Conservation (phyloP, 2,888 invertebrate genomes). For the Ashinkailepas kermadecensis region DNA sequence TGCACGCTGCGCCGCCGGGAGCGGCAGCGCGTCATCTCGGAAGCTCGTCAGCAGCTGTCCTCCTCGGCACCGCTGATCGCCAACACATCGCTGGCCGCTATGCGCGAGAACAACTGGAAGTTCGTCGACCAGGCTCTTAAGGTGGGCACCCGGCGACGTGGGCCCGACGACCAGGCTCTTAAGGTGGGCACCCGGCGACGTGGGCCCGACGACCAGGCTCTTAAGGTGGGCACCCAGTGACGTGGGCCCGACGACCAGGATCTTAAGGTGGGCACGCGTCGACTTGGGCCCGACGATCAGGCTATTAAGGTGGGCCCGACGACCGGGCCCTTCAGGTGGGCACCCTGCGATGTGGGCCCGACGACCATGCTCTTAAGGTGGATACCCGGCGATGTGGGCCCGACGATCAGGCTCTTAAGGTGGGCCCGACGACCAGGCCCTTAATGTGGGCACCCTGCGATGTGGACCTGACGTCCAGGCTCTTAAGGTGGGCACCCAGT, state of each 20-base stretch:
- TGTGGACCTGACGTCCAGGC: too few species aligned
- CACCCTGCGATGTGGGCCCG: too few species aligned
- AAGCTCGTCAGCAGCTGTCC: slow-evolving; percentile 32
- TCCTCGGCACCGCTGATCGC: slow-evolving; percentile 28
- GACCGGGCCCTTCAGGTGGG: too few species aligned
- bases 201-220: too few species aligned
- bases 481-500: too few species aligned
- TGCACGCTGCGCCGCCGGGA: slow-evolving; percentile 10
- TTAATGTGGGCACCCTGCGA: too few species aligned
- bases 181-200: slow-evolving; percentile 51
- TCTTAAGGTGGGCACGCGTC: slow-evolving; percentile 51
- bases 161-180: too few species aligned
- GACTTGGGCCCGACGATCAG: background rate
- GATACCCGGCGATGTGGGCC: too few species aligned
- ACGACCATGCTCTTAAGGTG: too few species aligned
- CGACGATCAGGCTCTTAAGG: too few species aligned
- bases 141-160: slow-evolving; percentile 48
- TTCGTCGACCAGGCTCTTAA: slow-evolving; percentile 95
- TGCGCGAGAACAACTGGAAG: slow-evolving; percentile 94
- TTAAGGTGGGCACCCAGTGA: slow-evolving; percentile 51
- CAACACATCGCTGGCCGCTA: slow-evolving; percentile 62
- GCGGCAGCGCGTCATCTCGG: slow-evolving; percentile 31
- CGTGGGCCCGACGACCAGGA: background rate
- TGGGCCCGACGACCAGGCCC: too few species aligned
- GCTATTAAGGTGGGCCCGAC: too few species aligned